Base-by-base conservation (phyloP, 1,140 invertebrate species). In the Sesamia nonagrioides region DNA sequence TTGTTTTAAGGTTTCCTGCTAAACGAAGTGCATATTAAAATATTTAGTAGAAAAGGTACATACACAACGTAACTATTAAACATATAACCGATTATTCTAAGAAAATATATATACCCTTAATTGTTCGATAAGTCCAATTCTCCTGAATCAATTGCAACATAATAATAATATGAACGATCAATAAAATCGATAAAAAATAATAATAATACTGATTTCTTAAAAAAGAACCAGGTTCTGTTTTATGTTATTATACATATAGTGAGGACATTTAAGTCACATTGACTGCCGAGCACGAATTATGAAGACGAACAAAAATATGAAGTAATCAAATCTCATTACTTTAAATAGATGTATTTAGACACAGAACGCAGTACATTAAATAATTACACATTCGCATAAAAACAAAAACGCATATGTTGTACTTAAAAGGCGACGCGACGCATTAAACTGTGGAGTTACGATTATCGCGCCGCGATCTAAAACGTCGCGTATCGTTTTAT, bases 401-500 rank as follows among this genome's bases (percentile, higher is more conserved):
- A 78, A 80, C 27, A 76, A 78, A 77, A 82, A 76, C 61, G 45
- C 60, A 77, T 71, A 71, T 42, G 68, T 77, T 74, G 61, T 48
- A 48, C 58, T 66, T 63, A 58, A 79, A 78, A 74, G 61, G 71
- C 61, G 54, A 76, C 42, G 68, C 71, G 37, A 68, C 80, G 85
- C 85, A 88, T 89, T 83, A 79, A 81, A 84, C 84, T 85, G 87
- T 83, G 80, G 82, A 88, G 86, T 87, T 86, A 85, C 80, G 85
- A 91, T 88, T 86, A 91, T 91, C 89, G 80, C 63, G 74, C 75
- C 84, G 88, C 89, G 87, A 89, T 91, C 90, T 91, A 84, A 88
- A 89, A 88, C 85, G 82, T 82, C 81, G 79, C 78, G 85, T 91
- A 89, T 89, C 85, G 88, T 89, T 89, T 89, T 91, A 92, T 94